phyloP scores from a whole-genome alignment of 2,797 vertebrate species.

The Paramormyrops hopkinsi region DNA sequence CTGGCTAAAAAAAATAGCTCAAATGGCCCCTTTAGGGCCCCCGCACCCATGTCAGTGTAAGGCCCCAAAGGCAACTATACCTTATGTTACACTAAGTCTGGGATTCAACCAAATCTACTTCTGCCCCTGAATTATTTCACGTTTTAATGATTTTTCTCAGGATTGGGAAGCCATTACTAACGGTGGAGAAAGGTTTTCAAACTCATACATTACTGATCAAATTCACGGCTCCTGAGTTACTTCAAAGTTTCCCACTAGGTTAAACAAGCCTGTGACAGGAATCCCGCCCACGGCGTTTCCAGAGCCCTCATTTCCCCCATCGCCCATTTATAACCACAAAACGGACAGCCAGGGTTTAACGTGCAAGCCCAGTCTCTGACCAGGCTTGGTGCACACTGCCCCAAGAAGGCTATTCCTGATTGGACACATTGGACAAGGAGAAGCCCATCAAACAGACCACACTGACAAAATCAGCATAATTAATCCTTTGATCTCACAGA shows the following conservation, averaged over 20 bases:
- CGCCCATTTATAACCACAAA: neutral
- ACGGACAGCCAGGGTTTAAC: neutral
- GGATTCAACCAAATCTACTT: neutral
- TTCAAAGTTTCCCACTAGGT: neutral
- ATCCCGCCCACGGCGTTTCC: neutral
- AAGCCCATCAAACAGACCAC: neutral
- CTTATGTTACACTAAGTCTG: neutral
- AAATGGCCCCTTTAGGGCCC: neutral
- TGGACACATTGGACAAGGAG: neutral
- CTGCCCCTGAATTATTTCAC: neutral
- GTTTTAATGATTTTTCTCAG: neutral
- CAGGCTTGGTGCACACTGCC: neutral
- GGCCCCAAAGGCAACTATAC: neutral
- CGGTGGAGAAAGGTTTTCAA: neutral
- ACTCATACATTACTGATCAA: neutral
- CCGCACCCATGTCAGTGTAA: neutral
- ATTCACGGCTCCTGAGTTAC: neutral
- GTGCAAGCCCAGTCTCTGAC: neutral
- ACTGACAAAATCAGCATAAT: neutral
- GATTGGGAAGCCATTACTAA: neutral
- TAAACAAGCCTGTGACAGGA: neutral
- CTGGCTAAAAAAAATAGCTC: neutral
- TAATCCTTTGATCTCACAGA: neutral
- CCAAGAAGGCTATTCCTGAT: neutral
- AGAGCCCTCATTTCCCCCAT: neutral